A percentile compares a stretch with the other conserved stretches of the same genome.
Conservation (phyloP, 2,888 invertebrate species). For the Heliconius sara region DNA sequence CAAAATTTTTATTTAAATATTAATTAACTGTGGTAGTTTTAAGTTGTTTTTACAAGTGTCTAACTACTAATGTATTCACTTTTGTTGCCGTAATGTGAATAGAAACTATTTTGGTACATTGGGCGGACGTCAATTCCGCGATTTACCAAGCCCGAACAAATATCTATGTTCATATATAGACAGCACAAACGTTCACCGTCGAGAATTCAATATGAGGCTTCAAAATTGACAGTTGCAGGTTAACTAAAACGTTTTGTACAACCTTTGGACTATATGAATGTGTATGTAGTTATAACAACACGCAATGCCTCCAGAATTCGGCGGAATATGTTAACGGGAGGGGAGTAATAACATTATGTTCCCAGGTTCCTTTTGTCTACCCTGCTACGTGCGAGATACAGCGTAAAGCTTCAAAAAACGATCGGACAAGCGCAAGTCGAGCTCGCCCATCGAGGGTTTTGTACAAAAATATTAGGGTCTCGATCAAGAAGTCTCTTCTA, state of each 20-base stretch:
- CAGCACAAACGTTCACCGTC: constrained; percentile 8
- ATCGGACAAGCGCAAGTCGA: too few relatives aligned
- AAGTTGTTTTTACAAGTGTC: neutral
- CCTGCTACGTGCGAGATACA: too few relatives aligned
- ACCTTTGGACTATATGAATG: neutral
- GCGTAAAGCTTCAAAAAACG: too few relatives aligned
- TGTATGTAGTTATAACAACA: neutral
- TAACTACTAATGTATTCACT: neutral
- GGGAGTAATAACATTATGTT: too few relatives aligned
- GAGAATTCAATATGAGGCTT: constrained; percentile 17
- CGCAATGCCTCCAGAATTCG: too few relatives aligned
- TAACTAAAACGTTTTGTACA: neutral
- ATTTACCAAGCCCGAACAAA: constrained; percentile 4
- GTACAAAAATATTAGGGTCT: too few relatives aligned
- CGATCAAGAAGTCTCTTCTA: too few relatives aligned
- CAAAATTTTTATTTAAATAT: too few relatives aligned
- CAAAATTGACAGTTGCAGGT: neutral
- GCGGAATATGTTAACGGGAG: too few relatives aligned
- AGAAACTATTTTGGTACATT: neutral
- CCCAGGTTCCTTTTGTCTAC: too few relatives aligned
- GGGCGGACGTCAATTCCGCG: neutral
- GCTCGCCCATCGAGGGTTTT: too few relatives aligned
- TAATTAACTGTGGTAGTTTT: neutral
- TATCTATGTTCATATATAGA: neutral
- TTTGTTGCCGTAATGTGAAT: neutral